Base-by-base conservation (phyloP, 2,888 invertebrate species). In the Cylloceria caligata region DNA sequence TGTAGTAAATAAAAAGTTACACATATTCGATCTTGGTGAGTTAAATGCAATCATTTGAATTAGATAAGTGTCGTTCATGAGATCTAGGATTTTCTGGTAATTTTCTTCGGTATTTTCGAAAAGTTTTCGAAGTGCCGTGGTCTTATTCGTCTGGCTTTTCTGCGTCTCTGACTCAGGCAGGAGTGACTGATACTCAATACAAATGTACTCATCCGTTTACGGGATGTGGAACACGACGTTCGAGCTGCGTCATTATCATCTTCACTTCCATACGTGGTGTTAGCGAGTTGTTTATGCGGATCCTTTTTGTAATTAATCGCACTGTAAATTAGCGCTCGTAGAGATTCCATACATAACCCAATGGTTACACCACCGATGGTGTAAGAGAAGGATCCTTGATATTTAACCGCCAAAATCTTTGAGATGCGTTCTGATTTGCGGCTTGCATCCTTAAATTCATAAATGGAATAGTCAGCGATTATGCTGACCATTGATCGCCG, bases 381-480 rank as follows among this genome's bases (percentile, higher is more conserved):
- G 45, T 78, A 71, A 4, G 7, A 24, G 21, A 65, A 79, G 27
- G 65, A 57, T 65, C 62, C 34, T 9, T 72, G 78, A 57, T 77
- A 77, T 27, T 77, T 77, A 19, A 69, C 62, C n/a, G 19, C 39
- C 13, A 77, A 36, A 9, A 11, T n/a, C 42, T 49, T 36, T 19
- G 78, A 65, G 21, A 78, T 78, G 45, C 71, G 52, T 21, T 78
- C 78, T 2, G 64, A 65, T 72, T 47, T 27, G 27, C 72, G 52
- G 0, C 55, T 27, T 0, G 64, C 13, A 47, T 71, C 72, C 11
- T 78, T 78, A 49, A 78, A 24, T 39, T 78, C 71, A 9, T 72
- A 34, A 0, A 78, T 30, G 64, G 72, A 65, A 24, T 77, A 62
- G 13, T 62, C 21, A 7, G 69, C 77, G 34, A 69, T 62, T 7